Conservation (phyloP, 2,797 vertebrate species). For the Zalophus californianus region DNA sequence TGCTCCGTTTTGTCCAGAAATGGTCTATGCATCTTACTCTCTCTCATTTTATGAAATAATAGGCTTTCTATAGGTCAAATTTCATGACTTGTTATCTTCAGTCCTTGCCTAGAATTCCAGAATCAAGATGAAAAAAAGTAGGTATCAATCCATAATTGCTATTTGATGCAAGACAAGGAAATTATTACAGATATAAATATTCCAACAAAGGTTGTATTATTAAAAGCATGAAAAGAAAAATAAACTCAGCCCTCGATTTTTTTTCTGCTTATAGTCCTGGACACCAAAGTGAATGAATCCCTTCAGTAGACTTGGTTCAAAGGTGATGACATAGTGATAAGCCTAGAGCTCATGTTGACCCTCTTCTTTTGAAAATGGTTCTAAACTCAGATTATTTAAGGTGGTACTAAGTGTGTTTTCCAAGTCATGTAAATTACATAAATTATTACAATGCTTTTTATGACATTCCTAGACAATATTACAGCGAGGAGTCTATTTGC, state of each 20-base stretch:
- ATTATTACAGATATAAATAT: neutral
- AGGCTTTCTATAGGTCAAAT: neutral
- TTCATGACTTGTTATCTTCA: neutral
- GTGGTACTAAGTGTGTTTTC: neutral
- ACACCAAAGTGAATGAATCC: neutral
- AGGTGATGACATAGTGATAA: neutral
- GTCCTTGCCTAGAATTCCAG: neutral
- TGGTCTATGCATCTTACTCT: neutral
- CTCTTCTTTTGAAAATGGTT: conserved; percentile 23
- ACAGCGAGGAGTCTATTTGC: neutral
- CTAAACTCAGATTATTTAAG: neutral
- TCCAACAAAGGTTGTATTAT: neutral
- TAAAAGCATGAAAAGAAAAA: neutral
- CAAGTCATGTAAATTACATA: neutral
- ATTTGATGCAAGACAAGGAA: neutral
- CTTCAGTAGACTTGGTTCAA: neutral
- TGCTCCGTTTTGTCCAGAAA: neutral
- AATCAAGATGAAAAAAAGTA: conserved; percentile 17
- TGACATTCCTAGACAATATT: neutral
- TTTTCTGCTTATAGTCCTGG: neutral
- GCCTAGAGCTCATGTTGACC: neutral
- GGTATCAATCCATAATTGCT: neutral
- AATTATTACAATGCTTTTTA: neutral
- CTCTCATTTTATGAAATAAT: neutral
- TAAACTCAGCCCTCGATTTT: neutral